A percentile compares a stretch with the other conserved stretches of the same genome.
phyloP scores from a whole-genome alignment of 2,113 vertebrate species.

The Urocolius indicus region DNA sequence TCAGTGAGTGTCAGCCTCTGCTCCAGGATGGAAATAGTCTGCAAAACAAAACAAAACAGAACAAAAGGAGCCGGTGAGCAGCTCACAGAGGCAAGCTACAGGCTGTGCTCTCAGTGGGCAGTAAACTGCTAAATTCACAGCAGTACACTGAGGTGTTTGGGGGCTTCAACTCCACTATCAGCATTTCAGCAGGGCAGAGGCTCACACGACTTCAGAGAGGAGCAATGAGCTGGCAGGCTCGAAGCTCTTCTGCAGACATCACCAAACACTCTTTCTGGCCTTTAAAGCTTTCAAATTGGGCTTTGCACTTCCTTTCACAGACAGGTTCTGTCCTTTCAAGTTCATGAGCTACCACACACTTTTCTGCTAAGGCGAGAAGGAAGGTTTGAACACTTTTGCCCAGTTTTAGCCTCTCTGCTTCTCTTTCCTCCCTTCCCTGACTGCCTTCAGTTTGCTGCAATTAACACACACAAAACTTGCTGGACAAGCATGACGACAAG shows the following conservation, averaged over 20 bases:
- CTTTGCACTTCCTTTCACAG: background rate
- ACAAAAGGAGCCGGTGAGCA: background rate
- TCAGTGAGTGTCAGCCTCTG: conserved; percentile 92
- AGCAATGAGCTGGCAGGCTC: background rate
- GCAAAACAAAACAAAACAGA: conserved; percentile 60
- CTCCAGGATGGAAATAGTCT: conserved; percentile 87
- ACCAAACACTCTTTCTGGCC: accelerated
- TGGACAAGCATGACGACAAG: background rate
- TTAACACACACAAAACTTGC: background rate
- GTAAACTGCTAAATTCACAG: background rate
- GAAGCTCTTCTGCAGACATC: background rate
- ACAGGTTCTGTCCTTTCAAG: background rate
- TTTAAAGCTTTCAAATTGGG: background rate
- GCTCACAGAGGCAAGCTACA: background rate
- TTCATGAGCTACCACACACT: background rate
- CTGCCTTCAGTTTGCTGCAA: background rate
- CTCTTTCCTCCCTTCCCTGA: background rate
- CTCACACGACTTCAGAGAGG: background rate
- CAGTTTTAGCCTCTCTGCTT: background rate
- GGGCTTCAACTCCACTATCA: background rate
- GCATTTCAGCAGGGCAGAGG: background rate
- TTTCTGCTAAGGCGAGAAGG: accelerated
- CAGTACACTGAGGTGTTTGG: background rate
- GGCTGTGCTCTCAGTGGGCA: background rate
- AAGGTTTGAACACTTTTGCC: background rate